Evolutionary conservation across 2,113 vertebrate species (phyloP), one percentile per base, ranked within the genome.

Genomic region (Dasyprocta punctata): DNA sequence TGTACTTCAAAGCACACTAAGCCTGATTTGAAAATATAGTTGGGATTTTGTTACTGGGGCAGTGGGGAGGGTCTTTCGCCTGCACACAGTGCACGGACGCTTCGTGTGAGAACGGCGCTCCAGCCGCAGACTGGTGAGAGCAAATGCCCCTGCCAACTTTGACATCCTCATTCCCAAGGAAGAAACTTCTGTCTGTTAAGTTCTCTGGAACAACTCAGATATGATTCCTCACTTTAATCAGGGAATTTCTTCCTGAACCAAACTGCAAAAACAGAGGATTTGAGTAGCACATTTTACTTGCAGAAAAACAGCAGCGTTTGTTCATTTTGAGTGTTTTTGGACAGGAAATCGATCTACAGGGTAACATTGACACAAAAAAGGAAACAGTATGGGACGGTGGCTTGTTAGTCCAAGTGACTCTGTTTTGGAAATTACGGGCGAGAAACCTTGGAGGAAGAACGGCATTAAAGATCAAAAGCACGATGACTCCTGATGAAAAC

Each of bases 401-500:
- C 96, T 97, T 90, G 87, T 93, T 96, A 96, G 89, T 96, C 84
- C 98, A 98, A 98, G 98, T 98, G 97, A 97, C 94, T 97, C 98
- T 97, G 88, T 93, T 97, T 95, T 89, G 98, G 98, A 98, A 97
- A 97, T 96, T 97, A 92, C 93, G 36, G 97, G 95, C 97, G 92
- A 98, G 95, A 95, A 97, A 71, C 90, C 69, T 82, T 92, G 95
- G 96, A 97, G 92, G 97, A 98, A 98, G 97, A 96, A 93, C 80
- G 54, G 94, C 86, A 87, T 94, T 93, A 98, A 98, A 97, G 97
- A 98, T 98, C 97, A 97, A 98, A 99, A 98, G 97, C 98, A 99
- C 98, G 98, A 98, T 98, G 98, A 99, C 98, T 98, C 97, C 98
- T 98, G 97, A 98, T 97, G 98, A 98, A 97, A 98, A 94, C 96